These are phyloP conservation scores for Apocrypta bakeri DNA, from an alignment of 1,140 invertebrate species.

Conservation along the genomic window DNA sequence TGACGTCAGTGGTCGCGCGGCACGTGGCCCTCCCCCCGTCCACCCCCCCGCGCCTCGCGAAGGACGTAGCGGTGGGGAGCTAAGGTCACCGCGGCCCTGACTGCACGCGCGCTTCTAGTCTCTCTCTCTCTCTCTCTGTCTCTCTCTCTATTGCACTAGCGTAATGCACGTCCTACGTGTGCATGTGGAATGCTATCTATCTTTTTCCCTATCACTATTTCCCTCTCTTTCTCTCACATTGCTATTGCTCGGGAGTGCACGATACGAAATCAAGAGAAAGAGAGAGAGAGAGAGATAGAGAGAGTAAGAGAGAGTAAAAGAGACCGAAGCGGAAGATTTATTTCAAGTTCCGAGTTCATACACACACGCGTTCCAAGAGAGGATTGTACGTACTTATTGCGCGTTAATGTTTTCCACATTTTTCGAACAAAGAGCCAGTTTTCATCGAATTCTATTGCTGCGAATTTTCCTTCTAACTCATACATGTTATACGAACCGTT, in stretches of 20 bases:
- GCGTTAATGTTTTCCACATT: background rate
- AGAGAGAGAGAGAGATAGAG: constrained; percentile 60
- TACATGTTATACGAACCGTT: too few relatives aligned
- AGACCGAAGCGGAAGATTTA: constrained; percentile 62
- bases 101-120: constrained; percentile 66
- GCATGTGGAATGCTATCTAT: background rate
- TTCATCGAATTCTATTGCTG: background rate
- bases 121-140: background rate
- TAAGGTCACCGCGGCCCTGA: constrained; percentile 74
- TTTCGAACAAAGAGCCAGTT: background rate
- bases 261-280: constrained; percentile 57
- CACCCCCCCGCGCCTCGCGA: constrained; percentile 49
- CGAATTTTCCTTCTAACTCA: background rate
- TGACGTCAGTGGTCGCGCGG: constrained; percentile 67
- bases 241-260: too few relatives aligned
- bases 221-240: too few relatives aligned
- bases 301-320: too few relatives aligned
- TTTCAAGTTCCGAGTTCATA: constrained; percentile 68
- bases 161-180: background rate
- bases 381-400: background rate
- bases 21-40: constrained; percentile 66
- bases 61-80: constrained; percentile 51
- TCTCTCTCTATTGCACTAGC: background rate
- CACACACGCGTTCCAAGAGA: background rate
- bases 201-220: background rate